Evolutionary conservation across 2,797 vertebrate genomes (phyloP), one percentile per base, ranked within the genome.

Genomic region (Karalla daura): DNA sequence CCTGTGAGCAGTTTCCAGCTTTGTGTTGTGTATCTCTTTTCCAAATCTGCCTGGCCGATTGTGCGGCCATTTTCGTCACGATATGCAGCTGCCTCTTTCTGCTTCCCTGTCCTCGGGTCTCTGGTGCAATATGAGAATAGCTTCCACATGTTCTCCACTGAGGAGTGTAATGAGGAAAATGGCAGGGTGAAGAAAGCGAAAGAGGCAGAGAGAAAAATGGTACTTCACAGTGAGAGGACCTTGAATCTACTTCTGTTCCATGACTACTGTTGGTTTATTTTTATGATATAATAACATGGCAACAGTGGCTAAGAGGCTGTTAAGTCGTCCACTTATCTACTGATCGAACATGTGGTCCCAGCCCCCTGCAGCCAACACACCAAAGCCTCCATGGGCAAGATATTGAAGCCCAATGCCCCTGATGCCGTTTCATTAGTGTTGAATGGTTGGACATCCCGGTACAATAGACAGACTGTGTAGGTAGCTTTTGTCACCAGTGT

Each of bases 61-160:
- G 62, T 14, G 18, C 49, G 75, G 61, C 41, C 59, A 74, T 89
- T 85, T 70, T 68, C 58, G 76, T 70, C 51, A 63, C 23, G 65
- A 79, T 66, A 60, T 76, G 75, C 83, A 85, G 83, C 81, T 88
- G 80, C 70, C 32, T 81, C 25, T 59, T 52, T 41, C 58, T 70
- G 55, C 28, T 51, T 81, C 81, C 59, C 52, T 68, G 56, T 81
- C 87, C 77, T 60, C 60, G 67, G 58, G 77, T 83, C 62, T 49
- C 13, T 20, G 51, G 39, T 39, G 51, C 59, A 81, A 66, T 43
- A 59, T 59, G 61, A 68, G 77, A 89, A 92, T 89, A 49, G 72
- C 69, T 91, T 89, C 87, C 90, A 90, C 77, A 80, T 94, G 91
- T 89, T 28, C 35, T 36, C 40, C 23, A 50, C 25, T 60, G 37